A percentile compares a stretch with the other conserved stretches of the same genome.
These are phyloP conservation scores for Eospalax fontanierii DNA, from an alignment of 2,797 vertebrate species.

Conservation along the genomic window DNA sequence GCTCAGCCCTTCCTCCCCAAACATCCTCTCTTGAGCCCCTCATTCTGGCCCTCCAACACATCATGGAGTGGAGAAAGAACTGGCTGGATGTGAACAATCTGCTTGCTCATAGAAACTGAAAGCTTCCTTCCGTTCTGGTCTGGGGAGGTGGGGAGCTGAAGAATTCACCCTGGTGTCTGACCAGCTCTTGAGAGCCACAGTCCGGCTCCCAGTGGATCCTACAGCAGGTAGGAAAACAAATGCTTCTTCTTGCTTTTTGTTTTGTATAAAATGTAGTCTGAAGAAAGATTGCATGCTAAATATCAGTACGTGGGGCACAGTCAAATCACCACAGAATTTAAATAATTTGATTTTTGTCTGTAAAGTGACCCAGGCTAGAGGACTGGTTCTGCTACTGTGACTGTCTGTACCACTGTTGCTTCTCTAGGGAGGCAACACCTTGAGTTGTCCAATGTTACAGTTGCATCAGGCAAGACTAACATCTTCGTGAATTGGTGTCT, in stretches of 20 bases:
- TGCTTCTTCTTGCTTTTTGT: background rate
- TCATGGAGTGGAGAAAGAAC: slow-evolving; percentile 63
- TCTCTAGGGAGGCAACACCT: background rate
- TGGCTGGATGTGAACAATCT: slow-evolving; percentile 27
- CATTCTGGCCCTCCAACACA: background rate
- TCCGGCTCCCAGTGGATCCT: slow-evolving; percentile 70
- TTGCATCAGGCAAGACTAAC: background rate
- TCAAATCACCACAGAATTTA: background rate
- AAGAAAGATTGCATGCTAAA: background rate
- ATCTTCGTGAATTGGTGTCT: background rate
- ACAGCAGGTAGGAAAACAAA: slow-evolving; percentile 84
- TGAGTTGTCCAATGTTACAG: background rate
- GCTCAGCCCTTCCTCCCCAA: background rate
- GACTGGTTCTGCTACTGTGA: background rate
- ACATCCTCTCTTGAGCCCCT: slow-evolving; percentile 38
- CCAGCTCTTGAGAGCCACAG: slow-evolving; percentile 46
- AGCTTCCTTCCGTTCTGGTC: slow-evolving; percentile 77
- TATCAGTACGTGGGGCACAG: background rate
- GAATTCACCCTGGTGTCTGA: background rate
- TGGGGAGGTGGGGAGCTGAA: slow-evolving; percentile 78
- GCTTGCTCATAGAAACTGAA: slow-evolving; percentile 57
- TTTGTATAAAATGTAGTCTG: slow-evolving; percentile 15
- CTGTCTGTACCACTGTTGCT: background rate
- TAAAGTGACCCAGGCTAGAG: background rate
- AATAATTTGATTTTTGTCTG: slow-evolving; percentile 23